Evolutionary conservation across 2,888 invertebrate genomes (phyloP).

Genomic region (Tillus elongatus): DNA sequence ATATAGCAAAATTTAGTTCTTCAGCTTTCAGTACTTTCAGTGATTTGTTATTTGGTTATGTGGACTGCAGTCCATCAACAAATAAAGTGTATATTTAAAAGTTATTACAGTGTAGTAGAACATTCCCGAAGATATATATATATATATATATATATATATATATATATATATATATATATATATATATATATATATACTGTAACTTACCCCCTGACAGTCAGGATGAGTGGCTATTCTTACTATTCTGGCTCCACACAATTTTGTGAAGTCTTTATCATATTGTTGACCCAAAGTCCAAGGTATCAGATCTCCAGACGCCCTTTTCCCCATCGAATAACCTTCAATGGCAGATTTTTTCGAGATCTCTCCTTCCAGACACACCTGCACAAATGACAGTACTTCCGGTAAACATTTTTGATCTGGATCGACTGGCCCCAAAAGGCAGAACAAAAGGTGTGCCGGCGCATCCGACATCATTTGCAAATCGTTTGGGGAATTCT

Average conservation of each 20-base stretch:
- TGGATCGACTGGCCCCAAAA: constrained; percentile 77
- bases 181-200: background rate
- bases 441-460: constrained; percentile 92
- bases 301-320: constrained; percentile 93
- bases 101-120: too few species aligned
- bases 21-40: too few species aligned
- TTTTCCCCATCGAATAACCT: constrained; percentile 74
- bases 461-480: constrained; percentile 98
- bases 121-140: too few species aligned
- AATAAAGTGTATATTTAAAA: too few species aligned
- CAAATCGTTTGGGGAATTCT: constrained; percentile 96
- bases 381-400: constrained; percentile 85
- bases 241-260: constrained; percentile 79
- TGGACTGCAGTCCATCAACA: too few species aligned
- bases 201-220: constrained; percentile 76
- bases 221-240: constrained; percentile 98
- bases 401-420: constrained; percentile 72
- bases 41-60: too few species aligned
- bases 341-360: constrained; percentile 64
- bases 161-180: background rate
- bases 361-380: constrained; percentile 68
- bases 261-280: constrained; percentile 89
- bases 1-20: too few species aligned
- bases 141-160: too few species aligned
- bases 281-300: constrained; percentile 98